Base-by-base conservation (phyloP, 2,888 invertebrate genomes). In the Sphinx pinastri region DNA sequence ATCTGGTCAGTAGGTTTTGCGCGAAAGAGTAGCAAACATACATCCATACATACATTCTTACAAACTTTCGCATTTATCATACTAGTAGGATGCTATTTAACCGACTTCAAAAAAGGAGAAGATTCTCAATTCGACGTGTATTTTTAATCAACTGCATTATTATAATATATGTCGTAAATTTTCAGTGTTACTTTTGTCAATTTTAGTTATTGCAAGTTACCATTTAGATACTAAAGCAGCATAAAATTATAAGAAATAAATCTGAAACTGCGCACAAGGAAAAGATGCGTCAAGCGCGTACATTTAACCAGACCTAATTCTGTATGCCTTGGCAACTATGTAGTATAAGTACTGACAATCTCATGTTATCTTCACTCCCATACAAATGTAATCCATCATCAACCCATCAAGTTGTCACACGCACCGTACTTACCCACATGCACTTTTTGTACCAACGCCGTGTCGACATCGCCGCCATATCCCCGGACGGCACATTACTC, bases 401-500 rank as follows among this genome's bases (percentile, higher is more conserved):
- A 68, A 57, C 31, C 66, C 57, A 68, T 68, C 49, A 68, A 67
- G 67, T 59, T 58, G 54, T 66, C 55, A 63, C 66, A 63, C 51
- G 68, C 66, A 25, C 54, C 25, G 58, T 58, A 45, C 54, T 38
- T 70, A 54, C 51, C 10, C 38, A 71, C 54, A 71, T 71, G 70
- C 71, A 71, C 68, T 75, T 76, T 76, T 76, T 74, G 71, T 74
- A 72, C 71, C 63, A 68, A 66, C 60, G 25, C 59, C 16, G 16
- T 51, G 69, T 71, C 71, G 74, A 74, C 75, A 74, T 68, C 75
- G 71, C 71, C 47, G 68, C 68, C 71, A 72, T 73, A 69, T 71
- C 69, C 68, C 71, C 75, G 73, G 68, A 72, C 81, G 82, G 75
- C 75, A 78, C 79, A 82, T 77, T 84, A 84, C 77, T 75, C 77